Evolutionary conservation across 1,140 invertebrate species (phyloP), one percentile per base, ranked within the genome.

Genomic region (Drosophila insularis): DNA sequence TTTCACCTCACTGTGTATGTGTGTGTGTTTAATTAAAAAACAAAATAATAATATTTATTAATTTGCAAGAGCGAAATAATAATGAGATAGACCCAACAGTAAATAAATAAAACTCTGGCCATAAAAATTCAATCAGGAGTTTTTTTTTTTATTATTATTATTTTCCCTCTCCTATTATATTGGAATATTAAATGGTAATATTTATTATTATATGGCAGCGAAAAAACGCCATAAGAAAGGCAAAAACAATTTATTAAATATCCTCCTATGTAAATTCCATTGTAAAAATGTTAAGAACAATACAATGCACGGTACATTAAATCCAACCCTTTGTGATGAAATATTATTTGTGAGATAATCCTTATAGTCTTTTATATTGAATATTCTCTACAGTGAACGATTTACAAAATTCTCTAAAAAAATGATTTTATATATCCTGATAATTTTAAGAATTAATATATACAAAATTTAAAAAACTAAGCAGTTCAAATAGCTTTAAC

Each of bases 121-220:
- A 72, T 81, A 40, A 66, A 78, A 75, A 69, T 84, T 84, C 67
- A 80, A 80, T 80, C 72, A 80, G 74, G 55, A 58, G 59, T 35
- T 69, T 68, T 40, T 40, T 62, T 46, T 69, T 68, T 68, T 69
- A 10, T 11, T 35, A 10, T 11, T 35, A 10, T 35, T 35, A 8
- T 35, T 35, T 35, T 10, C 32, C 32, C 32, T 27, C 0, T 27
- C 0, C 68, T 43, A 40, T 73, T 17, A 39, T 73, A 32, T 63
- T 37, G 32, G 32, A 61, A 40, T 14, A 43, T 21, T 27, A 17
- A 14, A 59, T 50, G 46, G 54, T 66, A 64, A 82, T 68, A 69
- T 67, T 55, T 43, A 76, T 60, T 55, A 21, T 60, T 23, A 14
- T 60, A 21, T 35, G 35, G 5, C 23, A 32, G 35, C 72, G 2